These are phyloP conservation scores for Drosophila falleni DNA, from an alignment of 2,888 invertebrate genomes.

Conservation along the genomic window DNA sequence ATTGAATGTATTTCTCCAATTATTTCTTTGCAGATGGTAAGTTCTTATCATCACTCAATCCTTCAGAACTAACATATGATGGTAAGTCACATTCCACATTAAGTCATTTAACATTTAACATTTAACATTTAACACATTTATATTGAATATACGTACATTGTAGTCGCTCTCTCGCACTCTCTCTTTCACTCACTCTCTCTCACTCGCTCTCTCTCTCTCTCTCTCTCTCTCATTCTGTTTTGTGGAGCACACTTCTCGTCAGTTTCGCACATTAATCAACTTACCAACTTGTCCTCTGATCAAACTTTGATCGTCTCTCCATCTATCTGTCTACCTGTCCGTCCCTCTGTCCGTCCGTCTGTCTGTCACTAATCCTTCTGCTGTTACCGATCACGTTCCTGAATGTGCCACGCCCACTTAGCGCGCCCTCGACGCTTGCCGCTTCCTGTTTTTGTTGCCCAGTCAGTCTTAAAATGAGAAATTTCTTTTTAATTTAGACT, in stretches of 20 bases:
- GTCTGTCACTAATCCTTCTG: constrained; percentile 46
- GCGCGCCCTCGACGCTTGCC: constrained; percentile 54
- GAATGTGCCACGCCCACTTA: constrained; percentile 62
- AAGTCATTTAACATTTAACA: constrained; percentile 82
- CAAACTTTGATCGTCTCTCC: constrained; percentile 33
- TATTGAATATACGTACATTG: constrained; percentile 14
- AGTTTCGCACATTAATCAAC: constrained; percentile 72
- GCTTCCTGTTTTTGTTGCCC: constrained; percentile 70
- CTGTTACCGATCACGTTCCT: constrained; percentile 57
- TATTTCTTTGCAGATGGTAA: constrained; percentile 85
- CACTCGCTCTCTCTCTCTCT: not conserved
- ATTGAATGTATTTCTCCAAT: constrained; percentile 6
- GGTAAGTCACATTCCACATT: constrained; percentile 85
- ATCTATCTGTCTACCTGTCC: constrained; percentile 4
- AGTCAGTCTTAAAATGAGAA: constrained; percentile 74
- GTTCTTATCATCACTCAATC: constrained; percentile 86
- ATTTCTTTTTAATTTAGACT: constrained; percentile 84
- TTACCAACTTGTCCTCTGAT: constrained; percentile 44
- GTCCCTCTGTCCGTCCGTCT: constrained; percentile 5
- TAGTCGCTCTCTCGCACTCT: constrained; percentile 1
- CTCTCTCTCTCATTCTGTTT: not conserved
- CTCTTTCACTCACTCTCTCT: not conserved
- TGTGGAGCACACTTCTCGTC: constrained; percentile 11
- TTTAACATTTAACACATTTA: constrained; percentile 79
- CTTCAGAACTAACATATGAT: constrained; percentile 86